Percentiles rank a stretch among this genome's conserved stretches.
phyloP scores from a whole-genome alignment of 2,113 vertebrate species.

The Oncorhynchus masou region DNA sequence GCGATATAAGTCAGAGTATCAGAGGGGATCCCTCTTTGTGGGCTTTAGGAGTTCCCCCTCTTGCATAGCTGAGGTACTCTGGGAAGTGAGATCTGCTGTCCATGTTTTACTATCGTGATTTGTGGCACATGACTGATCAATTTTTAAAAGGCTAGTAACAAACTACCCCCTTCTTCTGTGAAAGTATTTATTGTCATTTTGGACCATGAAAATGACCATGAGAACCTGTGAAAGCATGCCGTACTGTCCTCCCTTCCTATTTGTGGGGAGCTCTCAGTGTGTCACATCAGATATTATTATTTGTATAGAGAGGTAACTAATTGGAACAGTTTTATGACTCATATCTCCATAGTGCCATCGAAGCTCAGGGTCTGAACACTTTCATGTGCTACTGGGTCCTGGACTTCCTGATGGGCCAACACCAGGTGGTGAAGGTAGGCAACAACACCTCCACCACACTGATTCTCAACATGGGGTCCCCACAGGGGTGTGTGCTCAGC shows the following conservation, averaged over 20 bases:
- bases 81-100: neutral
- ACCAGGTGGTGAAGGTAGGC: too few relatives aligned
- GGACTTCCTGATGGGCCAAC: too few relatives aligned
- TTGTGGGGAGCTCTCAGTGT: too few relatives aligned
- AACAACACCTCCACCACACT: too few relatives aligned
- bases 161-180: neutral
- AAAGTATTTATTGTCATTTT: constrained; percentile 7
- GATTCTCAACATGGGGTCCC: too few relatives aligned
- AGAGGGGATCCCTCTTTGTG: constrained; percentile 15
- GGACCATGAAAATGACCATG: constrained; percentile 9
- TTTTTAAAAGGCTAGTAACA: constrained; percentile 12
- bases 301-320: constrained; percentile 6
- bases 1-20: constrained; percentile 25
- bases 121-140: constrained; percentile 35
- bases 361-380: too few relatives aligned
- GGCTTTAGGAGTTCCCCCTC: neutral
- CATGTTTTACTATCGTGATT: constrained; percentile 13
- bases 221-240: constrained; percentile 2
- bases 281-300: constrained; percentile 8
- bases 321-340: constrained; percentile 20
- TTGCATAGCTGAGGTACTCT: neutral
- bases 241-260: neutral
- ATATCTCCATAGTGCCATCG: neutral
- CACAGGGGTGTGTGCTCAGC: too few relatives aligned
- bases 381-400: too few relatives aligned